These are phyloP conservation scores for Laothoe populi DNA, from an alignment of 2,888 invertebrate species.

Conservation along the genomic window DNA sequence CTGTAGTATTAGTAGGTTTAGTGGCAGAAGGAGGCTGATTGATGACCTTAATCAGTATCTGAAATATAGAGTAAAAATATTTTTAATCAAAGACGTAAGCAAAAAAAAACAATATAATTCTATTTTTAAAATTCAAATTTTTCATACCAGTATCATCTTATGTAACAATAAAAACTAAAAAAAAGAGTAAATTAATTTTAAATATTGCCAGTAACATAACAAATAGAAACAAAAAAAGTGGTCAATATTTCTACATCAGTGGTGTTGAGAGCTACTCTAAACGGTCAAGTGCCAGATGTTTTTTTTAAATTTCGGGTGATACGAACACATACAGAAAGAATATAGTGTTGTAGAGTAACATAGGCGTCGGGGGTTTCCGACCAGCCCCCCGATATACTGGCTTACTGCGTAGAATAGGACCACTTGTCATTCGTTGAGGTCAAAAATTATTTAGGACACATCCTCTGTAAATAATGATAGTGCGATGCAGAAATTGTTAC, in stretches of 20 bases:
- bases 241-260: slow-evolving; percentile 73
- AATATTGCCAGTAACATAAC: not conserved
- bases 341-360: slow-evolving; percentile 61
- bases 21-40: too few relatives aligned
- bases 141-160: too few relatives aligned
- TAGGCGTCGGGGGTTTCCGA: slow-evolving; percentile 52
- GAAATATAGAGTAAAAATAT: too few relatives aligned
- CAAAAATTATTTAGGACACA: slow-evolving; percentile 29
- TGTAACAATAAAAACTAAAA: not conserved
- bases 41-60: too few relatives aligned
- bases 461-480: slow-evolving; percentile 44
- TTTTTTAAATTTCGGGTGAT: slow-evolving; percentile 61
- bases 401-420: slow-evolving; percentile 73
- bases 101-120: slow-evolving; percentile 25
- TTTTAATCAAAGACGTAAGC: too few relatives aligned
- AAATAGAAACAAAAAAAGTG: slow-evolving; percentile 40
- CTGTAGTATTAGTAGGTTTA: too few relatives aligned
- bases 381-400: slow-evolving; percentile 69
- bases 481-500: slow-evolving; percentile 54
- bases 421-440: slow-evolving; percentile 45
- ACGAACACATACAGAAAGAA: slow-evolving; percentile 69
- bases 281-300: slow-evolving; percentile 72
- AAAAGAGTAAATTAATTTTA: too few relatives aligned
- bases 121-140: too few relatives aligned
- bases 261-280: slow-evolving; percentile 77